Percentiles rank a stretch among this genome's conserved stretches.
phyloP scores from a whole-genome alignment of 1,140 invertebrate genomes.

The Sogatella furcifera region DNA sequence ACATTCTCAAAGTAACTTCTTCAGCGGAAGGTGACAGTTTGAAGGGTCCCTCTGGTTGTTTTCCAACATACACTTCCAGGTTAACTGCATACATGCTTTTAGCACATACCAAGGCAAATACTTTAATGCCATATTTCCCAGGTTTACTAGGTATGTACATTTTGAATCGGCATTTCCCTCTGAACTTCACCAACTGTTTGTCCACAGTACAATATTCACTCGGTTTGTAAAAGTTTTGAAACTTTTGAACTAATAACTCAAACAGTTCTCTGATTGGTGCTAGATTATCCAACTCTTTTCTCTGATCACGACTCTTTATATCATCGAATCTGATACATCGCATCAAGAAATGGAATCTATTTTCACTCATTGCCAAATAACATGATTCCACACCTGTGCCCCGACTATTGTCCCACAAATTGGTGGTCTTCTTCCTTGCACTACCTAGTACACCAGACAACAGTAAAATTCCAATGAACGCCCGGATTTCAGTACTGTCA shows the following conservation, averaged over 20 bases:
- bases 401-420: constrained; percentile 22
- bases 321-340: constrained; percentile 26
- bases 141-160: constrained; percentile 34
- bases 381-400: constrained; percentile 13
- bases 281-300: constrained; percentile 25
- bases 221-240: too few species aligned
- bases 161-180: constrained; percentile 24
- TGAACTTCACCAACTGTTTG: constrained; percentile 26
- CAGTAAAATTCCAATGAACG: constrained; percentile 19
- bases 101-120: constrained; percentile 23
- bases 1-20: constrained; percentile 18
- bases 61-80: constrained; percentile 28
- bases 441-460: background rate
- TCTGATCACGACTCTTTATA: constrained; percentile 17
- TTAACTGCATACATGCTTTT: constrained; percentile 27
- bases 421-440: constrained; percentile 22
- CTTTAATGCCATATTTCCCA: constrained; percentile 36
- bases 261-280: constrained; percentile 27
- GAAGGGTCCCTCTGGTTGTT: constrained; percentile 29
- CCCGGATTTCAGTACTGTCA: constrained; percentile 12
- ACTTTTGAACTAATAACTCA: constrained; percentile 7
- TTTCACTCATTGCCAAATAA: background rate
- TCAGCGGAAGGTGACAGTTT: constrained; percentile 23
- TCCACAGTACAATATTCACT: too few species aligned
- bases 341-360: constrained; percentile 23